phyloP scores from a whole-genome alignment of 2,113 vertebrate species.

The Glaucidium brasilianum region DNA sequence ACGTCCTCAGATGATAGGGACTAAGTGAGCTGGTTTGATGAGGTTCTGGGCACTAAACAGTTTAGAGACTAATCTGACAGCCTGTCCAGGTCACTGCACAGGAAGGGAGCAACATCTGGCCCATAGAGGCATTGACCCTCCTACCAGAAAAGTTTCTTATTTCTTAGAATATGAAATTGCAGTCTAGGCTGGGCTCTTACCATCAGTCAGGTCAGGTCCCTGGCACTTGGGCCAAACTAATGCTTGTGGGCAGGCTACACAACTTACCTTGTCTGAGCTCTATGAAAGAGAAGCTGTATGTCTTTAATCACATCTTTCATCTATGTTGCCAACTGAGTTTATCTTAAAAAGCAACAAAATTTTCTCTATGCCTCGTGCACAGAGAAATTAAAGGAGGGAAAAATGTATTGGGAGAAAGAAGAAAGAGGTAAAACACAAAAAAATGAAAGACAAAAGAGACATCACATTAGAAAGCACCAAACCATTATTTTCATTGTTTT shows the following conservation, averaged over 20 bases:
- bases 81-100: neutral
- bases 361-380: fast-evolving
- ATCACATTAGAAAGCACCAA: neutral
- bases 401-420: neutral
- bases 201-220: neutral
- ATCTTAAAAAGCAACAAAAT: neutral
- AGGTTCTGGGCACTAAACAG: neutral
- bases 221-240: fast-evolving
- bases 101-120: neutral
- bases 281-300: neutral
- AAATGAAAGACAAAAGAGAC: neutral
- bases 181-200: neutral
- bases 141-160: neutral
- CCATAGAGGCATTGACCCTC: neutral
- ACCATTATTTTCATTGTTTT: neutral
- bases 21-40: neutral
- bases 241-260: neutral
- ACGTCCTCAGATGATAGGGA: neutral
- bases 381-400: neutral
- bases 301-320: neutral
- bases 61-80: neutral
- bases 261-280: neutral
- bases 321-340: neutral
- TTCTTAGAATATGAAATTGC: neutral
- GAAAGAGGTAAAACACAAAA: neutral